Base-by-base conservation (phyloP, 2,113 vertebrate genomes). In the Muntiacus muntjak region DNA sequence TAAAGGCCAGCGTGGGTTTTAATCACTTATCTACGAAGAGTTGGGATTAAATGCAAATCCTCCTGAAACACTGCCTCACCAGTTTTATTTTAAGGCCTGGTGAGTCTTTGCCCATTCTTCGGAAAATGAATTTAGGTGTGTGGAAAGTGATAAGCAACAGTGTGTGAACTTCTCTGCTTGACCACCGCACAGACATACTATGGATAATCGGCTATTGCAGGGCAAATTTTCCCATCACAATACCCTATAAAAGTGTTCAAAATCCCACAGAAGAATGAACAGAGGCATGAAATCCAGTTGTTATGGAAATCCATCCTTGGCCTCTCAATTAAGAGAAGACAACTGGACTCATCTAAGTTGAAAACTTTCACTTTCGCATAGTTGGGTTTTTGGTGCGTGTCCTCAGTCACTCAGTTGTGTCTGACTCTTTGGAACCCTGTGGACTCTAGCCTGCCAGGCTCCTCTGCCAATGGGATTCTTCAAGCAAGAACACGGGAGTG, bases 1-100 rank as follows among this genome's bases (percentile, higher is more conserved):
- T 6, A 93, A 26, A 90, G 54, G 64, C 67, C n/a, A 62, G 74
- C 45, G 0, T 57, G 57, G n/a, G 16, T 95, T 92, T 96, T 95
- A 86, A 89, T 89, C 94, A 87, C 76, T 91, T 91, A 47, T 83
- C 95, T 96, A n/a, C 1, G 45, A 93, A 95, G 88, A 93, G 7
- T 55, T 26, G 7, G 47, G 94, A 96, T 97, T 96, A 89, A 86
- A 93, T 94, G 89, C 54, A 94, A 97, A 95, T 96, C 94, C 92
- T 64, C 52, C 91, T 94, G 87, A 97, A 98, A 87, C 2, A 87
- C 19, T 17, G 16, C 57, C 26, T 91, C n/a, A 11, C 50, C 76
- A 21, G 90, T 87, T 93, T 85, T 85, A 96, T 86, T 64, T 89
- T 58, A 92, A 96, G 45, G 81, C 85, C 50, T 36, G 28, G 92